phyloP scores from a whole-genome alignment of 2,113 vertebrate genomes.

The Mungos mungo region DNA sequence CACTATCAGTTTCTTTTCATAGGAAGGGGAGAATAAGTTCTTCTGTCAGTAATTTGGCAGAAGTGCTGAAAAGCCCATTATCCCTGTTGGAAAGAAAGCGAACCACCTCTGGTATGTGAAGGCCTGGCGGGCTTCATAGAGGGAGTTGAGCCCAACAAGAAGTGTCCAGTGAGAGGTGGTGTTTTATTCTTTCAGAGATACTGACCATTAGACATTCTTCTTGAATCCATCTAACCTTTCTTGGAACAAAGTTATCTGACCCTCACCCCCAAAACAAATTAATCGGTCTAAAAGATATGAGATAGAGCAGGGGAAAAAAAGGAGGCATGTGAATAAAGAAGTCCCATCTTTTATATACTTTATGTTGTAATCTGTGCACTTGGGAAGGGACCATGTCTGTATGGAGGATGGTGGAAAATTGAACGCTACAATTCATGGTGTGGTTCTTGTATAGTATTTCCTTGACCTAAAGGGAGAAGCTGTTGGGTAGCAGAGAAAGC shows the following conservation, averaged over 20 bases:
- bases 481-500: background rate
- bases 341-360: background rate
- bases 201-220: background rate
- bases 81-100: slow-evolving; percentile 22
- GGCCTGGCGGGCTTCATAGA: background rate
- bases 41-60: slow-evolving; percentile 49
- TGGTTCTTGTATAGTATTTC: accelerated
- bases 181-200: background rate
- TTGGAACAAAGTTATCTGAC: background rate
- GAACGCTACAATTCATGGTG: background rate
- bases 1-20: slow-evolving; percentile 68
- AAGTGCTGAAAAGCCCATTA: slow-evolving; percentile 44
- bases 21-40: slow-evolving; percentile 28
- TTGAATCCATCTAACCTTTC: slow-evolving; percentile 1
- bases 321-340: background rate
- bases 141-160: background rate
- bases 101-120: background rate
- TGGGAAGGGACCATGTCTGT: background rate
- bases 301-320: background rate
- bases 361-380: background rate
- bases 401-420: background rate
- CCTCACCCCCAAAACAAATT: background rate
- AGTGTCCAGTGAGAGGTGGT: background rate
- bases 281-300: background rate
- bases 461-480: slow-evolving; percentile 1